Percentiles rank a stretch among this genome's conserved stretches.
phyloP scores from a whole-genome alignment of 2,797 vertebrate genomes.

The Alfaro cultratus region DNA sequence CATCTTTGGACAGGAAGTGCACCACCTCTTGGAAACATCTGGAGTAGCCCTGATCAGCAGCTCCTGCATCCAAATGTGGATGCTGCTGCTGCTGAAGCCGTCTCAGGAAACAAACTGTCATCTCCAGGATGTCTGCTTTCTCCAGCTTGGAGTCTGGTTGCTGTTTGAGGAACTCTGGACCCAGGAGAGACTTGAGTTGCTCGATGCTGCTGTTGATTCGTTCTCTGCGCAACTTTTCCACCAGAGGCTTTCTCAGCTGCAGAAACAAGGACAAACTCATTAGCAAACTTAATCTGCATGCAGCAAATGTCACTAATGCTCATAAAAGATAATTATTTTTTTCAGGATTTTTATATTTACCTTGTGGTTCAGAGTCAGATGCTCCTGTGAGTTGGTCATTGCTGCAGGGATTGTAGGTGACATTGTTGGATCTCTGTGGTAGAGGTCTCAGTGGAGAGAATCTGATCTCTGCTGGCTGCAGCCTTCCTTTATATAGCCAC shows the following conservation, averaged over 20 bases:
- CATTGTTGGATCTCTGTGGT: slow-evolving; percentile 75
- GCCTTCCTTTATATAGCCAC: slow-evolving; percentile 84
- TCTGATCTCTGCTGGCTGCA: slow-evolving; percentile 66
- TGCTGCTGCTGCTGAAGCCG: slow-evolving; percentile 45
- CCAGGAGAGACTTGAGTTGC: slow-evolving; percentile 83
- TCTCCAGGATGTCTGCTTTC: slow-evolving; percentile 85
- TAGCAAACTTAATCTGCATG: slow-evolving; percentile 25
- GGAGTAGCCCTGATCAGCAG: slow-evolving; percentile 52
- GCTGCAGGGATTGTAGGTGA: slow-evolving; percentile 77
- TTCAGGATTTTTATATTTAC: slow-evolving; percentile 61
- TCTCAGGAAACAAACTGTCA: slow-evolving; percentile 79
- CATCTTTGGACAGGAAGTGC: slow-evolving; percentile 64
- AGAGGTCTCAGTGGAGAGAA: slow-evolving; percentile 73
- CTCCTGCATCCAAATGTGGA: slow-evolving; percentile 52
- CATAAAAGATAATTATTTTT: neutral
- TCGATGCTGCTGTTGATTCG: slow-evolving; percentile 77
- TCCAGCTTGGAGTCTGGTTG: slow-evolving; percentile 82
- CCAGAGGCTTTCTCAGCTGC: slow-evolving; percentile 86
- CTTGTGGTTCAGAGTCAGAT: slow-evolving; percentile 69
- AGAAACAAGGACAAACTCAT: slow-evolving; percentile 24
- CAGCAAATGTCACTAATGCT: neutral
- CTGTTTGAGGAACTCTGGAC: slow-evolving; percentile 78
- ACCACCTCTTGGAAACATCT: slow-evolving; percentile 60
- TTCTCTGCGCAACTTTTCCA: slow-evolving; percentile 85
- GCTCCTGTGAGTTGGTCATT: slow-evolving; percentile 66